Conservation (phyloP, 2,888 invertebrate genomes). For the Synergus laeviventris region DNA sequence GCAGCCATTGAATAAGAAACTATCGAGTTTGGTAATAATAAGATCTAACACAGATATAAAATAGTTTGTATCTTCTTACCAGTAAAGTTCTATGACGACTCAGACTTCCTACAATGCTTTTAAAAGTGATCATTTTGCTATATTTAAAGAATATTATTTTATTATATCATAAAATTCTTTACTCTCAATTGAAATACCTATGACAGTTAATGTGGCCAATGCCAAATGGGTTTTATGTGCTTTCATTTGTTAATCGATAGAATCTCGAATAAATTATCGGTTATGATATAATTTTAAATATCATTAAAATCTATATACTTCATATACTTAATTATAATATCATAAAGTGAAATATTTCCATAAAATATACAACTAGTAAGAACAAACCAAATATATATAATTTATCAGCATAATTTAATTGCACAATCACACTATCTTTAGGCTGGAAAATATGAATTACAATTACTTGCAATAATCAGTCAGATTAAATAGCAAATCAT, state of each 20-base stretch:
- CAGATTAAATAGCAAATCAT: constrained; percentile 30
- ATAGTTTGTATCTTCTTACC: background rate
- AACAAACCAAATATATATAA: background rate
- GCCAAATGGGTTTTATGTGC: background rate
- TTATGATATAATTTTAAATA: background rate
- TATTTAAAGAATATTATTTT: background rate
- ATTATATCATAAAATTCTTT: background rate
- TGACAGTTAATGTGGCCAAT: background rate
- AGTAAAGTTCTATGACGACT: background rate
- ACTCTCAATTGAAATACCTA: background rate
- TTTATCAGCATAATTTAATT: constrained; percentile 71
- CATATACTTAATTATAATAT: too few species aligned
- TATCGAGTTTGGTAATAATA: background rate
- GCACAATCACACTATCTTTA: constrained; percentile 51
- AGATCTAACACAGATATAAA: background rate
- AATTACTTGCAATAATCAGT: background rate
- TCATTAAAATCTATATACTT: background rate
- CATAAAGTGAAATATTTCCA: too few species aligned
- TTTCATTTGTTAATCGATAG: background rate
- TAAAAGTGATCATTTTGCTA: constrained; percentile 5
- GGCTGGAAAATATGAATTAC: too few species aligned
- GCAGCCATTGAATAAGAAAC: background rate
- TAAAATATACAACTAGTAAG: background rate
- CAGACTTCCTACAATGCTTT: background rate
- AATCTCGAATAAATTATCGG: background rate